Percentiles rank a stretch among this genome's conserved stretches.
These are phyloP conservation scores for Dendroctonus ponderosae DNA, from an alignment of 1,140 invertebrate genomes.

Conservation along the genomic window DNA sequence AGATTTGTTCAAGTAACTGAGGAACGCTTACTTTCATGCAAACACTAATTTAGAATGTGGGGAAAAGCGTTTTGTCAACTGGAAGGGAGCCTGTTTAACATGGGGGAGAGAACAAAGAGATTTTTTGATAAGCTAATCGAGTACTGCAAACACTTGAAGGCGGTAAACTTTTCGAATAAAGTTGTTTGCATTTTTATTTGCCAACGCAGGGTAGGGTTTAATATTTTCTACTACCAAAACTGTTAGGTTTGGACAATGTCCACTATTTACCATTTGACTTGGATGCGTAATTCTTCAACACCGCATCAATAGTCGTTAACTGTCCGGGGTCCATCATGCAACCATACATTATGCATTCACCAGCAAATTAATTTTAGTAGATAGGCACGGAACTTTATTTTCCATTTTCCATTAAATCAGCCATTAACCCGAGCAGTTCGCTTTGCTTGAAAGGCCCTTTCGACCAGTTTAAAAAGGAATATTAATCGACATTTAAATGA, in stretches of 20 bases:
- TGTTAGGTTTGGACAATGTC: too few species aligned
- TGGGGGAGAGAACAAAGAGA: slow-evolving; percentile 18
- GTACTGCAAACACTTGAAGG: slow-evolving; percentile 22
- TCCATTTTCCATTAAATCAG: slow-evolving; percentile 31
- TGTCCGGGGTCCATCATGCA: neutral
- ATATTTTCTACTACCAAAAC: too few species aligned
- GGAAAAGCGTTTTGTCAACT: slow-evolving; percentile 11
- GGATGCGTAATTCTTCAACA: too few species aligned
- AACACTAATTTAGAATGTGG: slow-evolving; percentile 20
- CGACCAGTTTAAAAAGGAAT: slow-evolving; percentile 32
- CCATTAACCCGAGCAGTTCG: slow-evolving; percentile 28
- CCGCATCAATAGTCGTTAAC: too few species aligned
- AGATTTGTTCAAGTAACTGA: slow-evolving; percentile 24
- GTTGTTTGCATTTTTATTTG: slow-evolving; percentile 19
- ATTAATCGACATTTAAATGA: slow-evolving; percentile 35
- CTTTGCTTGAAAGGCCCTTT: slow-evolving; percentile 24
- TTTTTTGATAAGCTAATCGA: slow-evolving; percentile 30
- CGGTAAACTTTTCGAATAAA: slow-evolving; percentile 2
- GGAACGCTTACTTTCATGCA: slow-evolving; percentile 11
- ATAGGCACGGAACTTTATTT: slow-evolving; percentile 31
- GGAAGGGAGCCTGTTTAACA: neutral
- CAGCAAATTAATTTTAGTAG: slow-evolving; percentile 31
- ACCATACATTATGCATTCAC: slow-evolving; percentile 26
- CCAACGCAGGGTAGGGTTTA: neutral
- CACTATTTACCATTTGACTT: too few species aligned